Base-by-base conservation (phyloP, 2,888 invertebrate genomes). In the Lochmaea crataegi region DNA sequence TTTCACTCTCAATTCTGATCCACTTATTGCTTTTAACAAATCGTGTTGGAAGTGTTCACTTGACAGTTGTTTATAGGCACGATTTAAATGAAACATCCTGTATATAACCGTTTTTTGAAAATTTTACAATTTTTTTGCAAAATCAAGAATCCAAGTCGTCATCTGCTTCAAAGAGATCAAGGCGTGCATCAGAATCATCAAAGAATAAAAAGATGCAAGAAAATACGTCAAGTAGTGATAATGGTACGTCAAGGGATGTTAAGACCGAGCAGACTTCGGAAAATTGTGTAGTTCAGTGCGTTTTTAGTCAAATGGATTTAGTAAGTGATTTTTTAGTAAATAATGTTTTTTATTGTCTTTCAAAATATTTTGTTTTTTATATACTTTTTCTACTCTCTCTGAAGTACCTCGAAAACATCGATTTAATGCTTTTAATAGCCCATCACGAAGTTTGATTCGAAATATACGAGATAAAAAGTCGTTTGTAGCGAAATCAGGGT, bases 231-330 rank as follows among this genome's bases (percentile, higher is more conserved):
- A n/a, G 38, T 38, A 56, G 51, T 11, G 51, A 57, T 56, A 38
- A 65, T 64, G 4, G 16, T 0, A 51, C 68, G 11, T 38, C 69
- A 16, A 64, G 18, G 11, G 64, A 60, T 26, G 58, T 56, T 18
- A 56, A 69, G 12, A 61, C 71, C 1, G 72, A 75, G 18, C 32
- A 32, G 32, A 42, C 69, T 14, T 48, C 74, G 26, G 76, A 77
- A 26, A 74, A 86, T 72, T 94, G 94, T 80, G 88, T 91, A 1
- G 84, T 92, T 26, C 92, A 93, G 75, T 94, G 94, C 82, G 91
- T 94, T 81, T 89, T 94, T 82, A 90, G 91, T 73, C 90, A 92
- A 83, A 84, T 93, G 76, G 90, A 92, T 81, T 89, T 92, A 91
- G 94, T 93, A 86, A 85, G 85, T 79, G 51, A 42, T 16, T 61